phyloP scores from a whole-genome alignment of 2,888 invertebrate species.

The Teinopalpus imperialis region DNA sequence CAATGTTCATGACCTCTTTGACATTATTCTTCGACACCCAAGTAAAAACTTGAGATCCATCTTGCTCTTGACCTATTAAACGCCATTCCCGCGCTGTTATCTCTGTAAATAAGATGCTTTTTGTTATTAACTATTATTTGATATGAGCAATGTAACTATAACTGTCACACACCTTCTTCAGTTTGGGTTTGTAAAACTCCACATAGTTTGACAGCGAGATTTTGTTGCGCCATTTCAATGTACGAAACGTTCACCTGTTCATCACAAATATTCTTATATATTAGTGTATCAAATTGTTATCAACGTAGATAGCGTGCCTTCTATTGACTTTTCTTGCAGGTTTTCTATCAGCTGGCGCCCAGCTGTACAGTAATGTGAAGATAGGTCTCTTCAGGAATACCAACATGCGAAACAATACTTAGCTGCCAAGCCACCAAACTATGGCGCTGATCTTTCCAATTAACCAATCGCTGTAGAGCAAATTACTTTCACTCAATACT shows the following conservation, averaged over 20 bases:
- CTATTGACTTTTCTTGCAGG: slow-evolving; percentile 71
- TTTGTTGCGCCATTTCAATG: slow-evolving; percentile 65
- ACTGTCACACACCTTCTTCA: slow-evolving; percentile 63
- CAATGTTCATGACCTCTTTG: slow-evolving; percentile 72
- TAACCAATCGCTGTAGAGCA: slow-evolving; percentile 54
- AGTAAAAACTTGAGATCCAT: slow-evolving; percentile 86
- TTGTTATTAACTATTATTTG: slow-evolving; percentile 23
- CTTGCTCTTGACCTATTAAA: slow-evolving; percentile 90
- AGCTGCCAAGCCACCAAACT: slow-evolving; percentile 35
- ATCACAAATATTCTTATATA: slow-evolving; percentile 37
- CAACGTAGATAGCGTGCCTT: slow-evolving; percentile 45
- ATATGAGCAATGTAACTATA: slow-evolving; percentile 26
- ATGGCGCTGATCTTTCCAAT: slow-evolving; percentile 36
- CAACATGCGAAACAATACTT: slow-evolving; percentile 47
- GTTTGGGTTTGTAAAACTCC: slow-evolving; percentile 74
- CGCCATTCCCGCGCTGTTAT: slow-evolving; percentile 89
- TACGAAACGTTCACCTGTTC: slow-evolving; percentile 40
- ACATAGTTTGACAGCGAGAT: slow-evolving; percentile 82
- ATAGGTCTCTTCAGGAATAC: slow-evolving; percentile 41
- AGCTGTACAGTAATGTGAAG: slow-evolving; percentile 68
- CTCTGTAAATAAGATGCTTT: slow-evolving; percentile 57
- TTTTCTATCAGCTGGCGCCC: slow-evolving; percentile 78
- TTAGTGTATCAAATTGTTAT: slow-evolving; percentile 47
- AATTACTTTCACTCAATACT: slow-evolving; percentile 37
- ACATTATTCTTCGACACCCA: slow-evolving; percentile 77